phyloP scores from a whole-genome alignment of 2,113 vertebrate species.

The Strix uralensis region DNA sequence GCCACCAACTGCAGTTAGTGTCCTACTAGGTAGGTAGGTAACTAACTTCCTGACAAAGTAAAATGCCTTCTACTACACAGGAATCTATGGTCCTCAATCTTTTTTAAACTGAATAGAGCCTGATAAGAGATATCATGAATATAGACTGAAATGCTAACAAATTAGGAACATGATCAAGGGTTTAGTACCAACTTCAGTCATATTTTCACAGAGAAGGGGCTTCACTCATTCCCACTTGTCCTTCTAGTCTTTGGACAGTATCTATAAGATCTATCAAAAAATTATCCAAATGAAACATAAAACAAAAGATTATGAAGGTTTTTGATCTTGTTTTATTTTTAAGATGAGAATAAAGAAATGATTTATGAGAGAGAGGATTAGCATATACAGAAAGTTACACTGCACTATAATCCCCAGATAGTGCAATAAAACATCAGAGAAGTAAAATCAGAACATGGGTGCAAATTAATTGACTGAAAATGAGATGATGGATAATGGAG shows the following conservation, averaged over 20 bases:
- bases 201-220: not conserved
- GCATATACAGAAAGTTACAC: not conserved
- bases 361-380: not conserved
- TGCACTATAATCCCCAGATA: not conserved
- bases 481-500: not conserved
- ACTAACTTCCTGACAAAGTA: not conserved
- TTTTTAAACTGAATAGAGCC: not conserved
- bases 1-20: not conserved
- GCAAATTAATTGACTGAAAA: not conserved
- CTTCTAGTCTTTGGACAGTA: not conserved
- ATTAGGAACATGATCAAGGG: not conserved
- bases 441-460: not conserved
- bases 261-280: not conserved
- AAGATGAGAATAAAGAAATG: not conserved
- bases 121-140: not conserved
- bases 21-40: not conserved
- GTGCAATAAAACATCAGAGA: not conserved
- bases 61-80: not conserved
- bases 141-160: not conserved
- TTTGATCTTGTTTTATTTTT: slow-evolving; percentile 5
- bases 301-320: not conserved
- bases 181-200: not conserved
- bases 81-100: not conserved
- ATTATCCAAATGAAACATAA: not conserved
- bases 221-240: not conserved